Evolutionary conservation across 2,888 invertebrate species (phyloP).

Genomic region (Drosophila heteroneura): DNA sequence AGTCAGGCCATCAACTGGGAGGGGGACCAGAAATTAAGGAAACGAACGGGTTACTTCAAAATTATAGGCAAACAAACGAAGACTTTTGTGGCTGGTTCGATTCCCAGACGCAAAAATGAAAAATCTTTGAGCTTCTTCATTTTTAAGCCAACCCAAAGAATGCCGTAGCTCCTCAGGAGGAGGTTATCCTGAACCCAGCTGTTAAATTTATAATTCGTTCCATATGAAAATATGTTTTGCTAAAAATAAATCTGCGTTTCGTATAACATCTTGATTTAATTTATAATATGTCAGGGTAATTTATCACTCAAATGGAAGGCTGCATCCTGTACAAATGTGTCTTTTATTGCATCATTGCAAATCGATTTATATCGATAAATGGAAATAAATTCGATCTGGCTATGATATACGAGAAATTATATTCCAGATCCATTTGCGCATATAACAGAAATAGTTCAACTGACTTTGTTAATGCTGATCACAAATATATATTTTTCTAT

Average conservation of each 20-base stretch:
- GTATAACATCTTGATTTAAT: not conserved
- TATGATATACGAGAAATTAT: not conserved
- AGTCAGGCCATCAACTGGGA: not conserved
- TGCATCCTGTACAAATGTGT: not conserved
- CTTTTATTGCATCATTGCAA: not conserved
- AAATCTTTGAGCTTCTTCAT: not conserved
- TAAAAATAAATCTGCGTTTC: not conserved
- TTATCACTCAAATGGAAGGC: not conserved
- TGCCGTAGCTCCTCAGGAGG: not conserved
- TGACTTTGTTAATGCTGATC: not conserved
- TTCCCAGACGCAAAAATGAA: not conserved
- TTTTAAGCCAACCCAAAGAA: not conserved
- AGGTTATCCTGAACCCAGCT: not conserved
- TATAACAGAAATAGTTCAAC: not conserved
- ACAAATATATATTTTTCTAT: not conserved
- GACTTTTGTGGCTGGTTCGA: not conserved
- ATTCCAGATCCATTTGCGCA: not conserved
- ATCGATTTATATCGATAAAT: not conserved
- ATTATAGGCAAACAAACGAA: not conserved
- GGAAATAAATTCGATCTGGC: not conserved
- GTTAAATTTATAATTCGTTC: too few species aligned
- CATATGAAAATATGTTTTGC: not conserved
- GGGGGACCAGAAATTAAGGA: not conserved
- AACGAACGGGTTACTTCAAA: not conserved
- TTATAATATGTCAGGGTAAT: not conserved